Evolutionary conservation across 2,113 vertebrate genomes (phyloP).

Genomic region (Apteryx owenii): DNA sequence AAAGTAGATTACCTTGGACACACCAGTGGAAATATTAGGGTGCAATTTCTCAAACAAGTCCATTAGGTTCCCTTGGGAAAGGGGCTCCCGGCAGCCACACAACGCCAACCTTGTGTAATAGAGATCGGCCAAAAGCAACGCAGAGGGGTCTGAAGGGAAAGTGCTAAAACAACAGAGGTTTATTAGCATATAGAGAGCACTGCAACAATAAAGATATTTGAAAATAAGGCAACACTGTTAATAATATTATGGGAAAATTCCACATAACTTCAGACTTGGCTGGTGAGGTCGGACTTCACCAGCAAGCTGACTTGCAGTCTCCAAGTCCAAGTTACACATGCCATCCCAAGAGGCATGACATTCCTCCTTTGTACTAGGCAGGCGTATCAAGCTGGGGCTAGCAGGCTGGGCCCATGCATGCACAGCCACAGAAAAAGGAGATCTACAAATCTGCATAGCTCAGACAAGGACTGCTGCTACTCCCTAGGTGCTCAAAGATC

Average conservation of each 20-base stretch:
- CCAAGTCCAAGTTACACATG: not conserved
- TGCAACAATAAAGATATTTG: not conserved
- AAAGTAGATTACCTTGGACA: slow-evolving; percentile 85
- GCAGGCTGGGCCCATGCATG: not conserved
- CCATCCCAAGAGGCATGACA: not conserved
- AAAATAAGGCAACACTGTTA: not conserved
- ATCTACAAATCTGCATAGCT: not conserved
- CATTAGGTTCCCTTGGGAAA: slow-evolving; percentile 85
- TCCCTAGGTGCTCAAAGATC: not conserved
- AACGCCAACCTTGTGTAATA: slow-evolving; percentile 90
- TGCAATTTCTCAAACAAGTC: slow-evolving; percentile 85
- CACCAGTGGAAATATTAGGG: slow-evolving; percentile 88
- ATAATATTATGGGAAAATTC: not conserved
- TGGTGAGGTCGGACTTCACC: not conserved
- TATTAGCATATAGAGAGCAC: not conserved
- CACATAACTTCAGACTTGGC: not conserved
- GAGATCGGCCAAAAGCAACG: slow-evolving; percentile 89
- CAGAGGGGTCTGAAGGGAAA: slow-evolving; percentile 87
- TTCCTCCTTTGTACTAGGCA: not conserved
- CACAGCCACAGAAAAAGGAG: not conserved
- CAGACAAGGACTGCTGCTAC: not conserved
- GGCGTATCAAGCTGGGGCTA: not conserved
- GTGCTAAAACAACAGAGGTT: slow-evolving; percentile 73
- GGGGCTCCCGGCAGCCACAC: slow-evolving; percentile 83
- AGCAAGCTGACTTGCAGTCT: not conserved